Conservation (phyloP, 1,140 invertebrate genomes). For the Leptestheria dahalacensis region DNA sequence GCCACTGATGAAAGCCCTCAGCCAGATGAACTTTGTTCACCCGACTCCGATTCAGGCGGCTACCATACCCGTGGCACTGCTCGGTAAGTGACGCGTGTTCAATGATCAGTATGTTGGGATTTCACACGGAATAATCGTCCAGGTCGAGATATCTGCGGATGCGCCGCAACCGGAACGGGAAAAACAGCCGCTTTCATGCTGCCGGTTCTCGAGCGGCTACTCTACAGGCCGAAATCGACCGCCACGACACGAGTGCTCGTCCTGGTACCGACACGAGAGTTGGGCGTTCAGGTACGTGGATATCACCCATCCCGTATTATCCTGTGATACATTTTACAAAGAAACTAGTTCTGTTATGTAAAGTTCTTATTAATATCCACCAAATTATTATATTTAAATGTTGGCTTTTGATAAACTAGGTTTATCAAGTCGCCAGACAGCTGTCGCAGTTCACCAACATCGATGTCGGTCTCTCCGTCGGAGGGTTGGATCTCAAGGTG, state of each 20-base stretch:
- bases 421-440: conserved; percentile 84
- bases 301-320: too few relatives aligned
- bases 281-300: conserved; percentile 70
- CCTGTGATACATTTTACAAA: too few relatives aligned
- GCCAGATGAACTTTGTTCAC: conserved; percentile 68
- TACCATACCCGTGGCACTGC: conserved; percentile 81
- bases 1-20: conserved; percentile 75
- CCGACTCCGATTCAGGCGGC: conserved; percentile 94
- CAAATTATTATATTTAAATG: conserved; percentile 7
- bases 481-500: conserved; percentile 85
- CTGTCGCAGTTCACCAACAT: conserved; percentile 72
- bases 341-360: too few relatives aligned
- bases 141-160: conserved; percentile 75
- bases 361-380: conserved; percentile 24
- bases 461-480: conserved; percentile 66
- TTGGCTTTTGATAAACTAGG: too few relatives aligned
- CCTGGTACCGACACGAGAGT: conserved; percentile 88
- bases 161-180: conserved; percentile 93
- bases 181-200: conserved; percentile 98
- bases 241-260: conserved; percentile 54
- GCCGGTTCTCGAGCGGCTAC: conserved; percentile 81
- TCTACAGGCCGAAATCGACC: conserved; percentile 45
- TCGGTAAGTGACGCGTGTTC: conserved; percentile 33
- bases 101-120: too few relatives aligned
- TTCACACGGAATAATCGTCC: too few relatives aligned